A percentile compares a stretch with the other conserved stretches of the same genome.
These are phyloP conservation scores for Apodemia duryi DNA, from an alignment of 2,888 invertebrate genomes.

Conservation along the genomic window DNA sequence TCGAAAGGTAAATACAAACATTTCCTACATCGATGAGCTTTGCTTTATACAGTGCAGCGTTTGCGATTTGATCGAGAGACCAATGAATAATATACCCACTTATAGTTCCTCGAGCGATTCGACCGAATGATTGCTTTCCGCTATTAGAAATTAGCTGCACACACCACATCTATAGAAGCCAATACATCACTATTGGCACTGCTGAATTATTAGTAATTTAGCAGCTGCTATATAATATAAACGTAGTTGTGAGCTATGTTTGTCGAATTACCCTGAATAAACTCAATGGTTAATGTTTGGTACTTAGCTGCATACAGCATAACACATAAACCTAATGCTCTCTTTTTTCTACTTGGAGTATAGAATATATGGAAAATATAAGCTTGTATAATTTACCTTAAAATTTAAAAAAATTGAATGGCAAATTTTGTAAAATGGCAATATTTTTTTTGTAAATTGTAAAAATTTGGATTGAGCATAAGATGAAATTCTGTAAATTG, in stretches of 20 bases:
- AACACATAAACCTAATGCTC: too few species aligned
- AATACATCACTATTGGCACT: conserved; percentile 15
- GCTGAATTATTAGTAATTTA: conserved; percentile 3
- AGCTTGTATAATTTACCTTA: too few species aligned
- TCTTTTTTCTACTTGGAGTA: too few species aligned
- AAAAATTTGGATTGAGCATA: too few species aligned
- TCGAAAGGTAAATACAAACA: conserved; percentile 57
- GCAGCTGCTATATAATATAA: conserved; percentile 15
- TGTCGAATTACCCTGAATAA: not conserved
- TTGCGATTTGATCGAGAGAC: conserved; percentile 45
- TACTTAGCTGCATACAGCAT: too few species aligned
- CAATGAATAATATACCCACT: conserved; percentile 53
- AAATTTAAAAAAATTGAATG: too few species aligned
- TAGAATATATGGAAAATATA: too few species aligned
- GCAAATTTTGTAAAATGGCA: too few species aligned
- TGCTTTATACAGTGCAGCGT: conserved; percentile 34
- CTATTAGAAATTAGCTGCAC: conserved; percentile 34
- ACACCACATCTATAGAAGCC: conserved; percentile 18
- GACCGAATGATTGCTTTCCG: conserved; percentile 36
- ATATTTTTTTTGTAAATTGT: too few species aligned
- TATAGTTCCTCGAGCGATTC: conserved; percentile 34
- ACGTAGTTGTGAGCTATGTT: not conserved
- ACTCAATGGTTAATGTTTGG: not conserved
- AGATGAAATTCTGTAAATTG: too few species aligned
- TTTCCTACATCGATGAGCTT: conserved; percentile 53